These are phyloP conservation scores for Pteromalus puparum DNA, from an alignment of 1,140 invertebrate species.

Conservation along the genomic window DNA sequence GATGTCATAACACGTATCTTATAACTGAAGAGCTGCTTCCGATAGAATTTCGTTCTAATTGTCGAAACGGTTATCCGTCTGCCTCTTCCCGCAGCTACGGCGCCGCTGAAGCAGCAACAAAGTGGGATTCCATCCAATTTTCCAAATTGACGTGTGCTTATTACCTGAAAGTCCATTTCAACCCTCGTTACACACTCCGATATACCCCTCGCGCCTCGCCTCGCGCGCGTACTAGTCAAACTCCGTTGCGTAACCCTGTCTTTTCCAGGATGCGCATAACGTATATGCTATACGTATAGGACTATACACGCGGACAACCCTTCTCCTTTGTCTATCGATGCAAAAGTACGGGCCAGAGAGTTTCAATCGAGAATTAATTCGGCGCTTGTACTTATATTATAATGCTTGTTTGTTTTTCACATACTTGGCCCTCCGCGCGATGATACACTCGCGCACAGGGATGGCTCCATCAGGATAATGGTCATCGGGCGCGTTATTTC, in stretches of 20 bases:
- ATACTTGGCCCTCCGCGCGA: not conserved
- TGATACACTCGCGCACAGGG: not conserved
- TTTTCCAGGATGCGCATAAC: slow-evolving; percentile 12
- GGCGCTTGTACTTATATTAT: not conserved
- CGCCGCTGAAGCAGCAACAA: not conserved
- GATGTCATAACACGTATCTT: slow-evolving; percentile 17
- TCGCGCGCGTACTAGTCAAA: not conserved
- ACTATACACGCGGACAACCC: not conserved
- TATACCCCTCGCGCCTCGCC: too few species aligned
- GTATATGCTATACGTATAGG: not conserved
- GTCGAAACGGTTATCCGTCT: not conserved
- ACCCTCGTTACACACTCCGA: not conserved
- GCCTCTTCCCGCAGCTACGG: too few species aligned
- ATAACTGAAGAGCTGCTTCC: not conserved
- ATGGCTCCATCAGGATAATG: not conserved
- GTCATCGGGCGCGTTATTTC: not conserved
- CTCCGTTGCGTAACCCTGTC: slow-evolving; percentile 19
- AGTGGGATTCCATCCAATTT: too few species aligned
- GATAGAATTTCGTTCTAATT: slow-evolving; percentile 6
- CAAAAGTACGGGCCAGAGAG: not conserved
- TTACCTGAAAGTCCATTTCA: slow-evolving; percentile 12
- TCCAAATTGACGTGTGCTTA: not conserved
- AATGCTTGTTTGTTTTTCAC: too few species aligned
- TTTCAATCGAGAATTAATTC: not conserved
- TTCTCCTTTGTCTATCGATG: not conserved